Evolutionary conservation across 2,888 invertebrate species (phyloP).

Genomic region (Platypus cylindrus): DNA sequence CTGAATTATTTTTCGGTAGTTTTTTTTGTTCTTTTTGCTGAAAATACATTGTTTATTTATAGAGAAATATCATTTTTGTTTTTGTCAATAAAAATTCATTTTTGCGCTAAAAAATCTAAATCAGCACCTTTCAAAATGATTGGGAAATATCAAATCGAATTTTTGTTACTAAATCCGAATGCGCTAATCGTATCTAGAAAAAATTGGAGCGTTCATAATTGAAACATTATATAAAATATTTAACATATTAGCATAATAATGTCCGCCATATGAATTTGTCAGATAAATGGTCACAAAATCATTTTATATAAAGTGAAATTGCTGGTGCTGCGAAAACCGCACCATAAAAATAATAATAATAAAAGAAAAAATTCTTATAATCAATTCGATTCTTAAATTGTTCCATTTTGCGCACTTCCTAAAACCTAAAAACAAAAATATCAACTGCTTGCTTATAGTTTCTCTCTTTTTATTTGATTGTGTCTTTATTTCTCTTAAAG

Average conservation of each 20-base stretch:
- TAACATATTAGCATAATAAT: constrained; percentile 4
- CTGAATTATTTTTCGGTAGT: too few relatives aligned
- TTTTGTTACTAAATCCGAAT: constrained; percentile 2
- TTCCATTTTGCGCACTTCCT: constrained; percentile 24
- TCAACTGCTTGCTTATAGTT: constrained; percentile 24
- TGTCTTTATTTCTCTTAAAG: constrained; percentile 12
- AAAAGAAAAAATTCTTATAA: constrained; percentile 23
- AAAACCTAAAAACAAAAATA: constrained; percentile 23
- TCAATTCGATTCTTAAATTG: constrained; percentile 27
- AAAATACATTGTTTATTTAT: too few relatives aligned
- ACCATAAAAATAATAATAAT: constrained; percentile 16
- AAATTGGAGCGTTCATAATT: constrained; percentile 9
- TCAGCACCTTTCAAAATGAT: too few relatives aligned
- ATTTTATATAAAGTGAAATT: constrained; percentile 21
- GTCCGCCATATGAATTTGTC: constrained; percentile 4
- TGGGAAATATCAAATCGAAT: too few relatives aligned
- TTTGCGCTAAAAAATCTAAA: too few relatives aligned
- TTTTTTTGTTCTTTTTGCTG: too few relatives aligned
- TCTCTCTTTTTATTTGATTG: constrained; percentile 22
- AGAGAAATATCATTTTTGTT: too few relatives aligned
- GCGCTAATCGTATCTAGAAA: constrained; percentile 7
- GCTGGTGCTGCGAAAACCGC: constrained; percentile 18
- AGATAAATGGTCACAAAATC: constrained; percentile 4
- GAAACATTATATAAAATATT: constrained; percentile 12
- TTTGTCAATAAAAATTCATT: too few relatives aligned